phyloP scores from a whole-genome alignment of 2,888 invertebrate species.

The Galeopsomyia nigrocyanea region DNA sequence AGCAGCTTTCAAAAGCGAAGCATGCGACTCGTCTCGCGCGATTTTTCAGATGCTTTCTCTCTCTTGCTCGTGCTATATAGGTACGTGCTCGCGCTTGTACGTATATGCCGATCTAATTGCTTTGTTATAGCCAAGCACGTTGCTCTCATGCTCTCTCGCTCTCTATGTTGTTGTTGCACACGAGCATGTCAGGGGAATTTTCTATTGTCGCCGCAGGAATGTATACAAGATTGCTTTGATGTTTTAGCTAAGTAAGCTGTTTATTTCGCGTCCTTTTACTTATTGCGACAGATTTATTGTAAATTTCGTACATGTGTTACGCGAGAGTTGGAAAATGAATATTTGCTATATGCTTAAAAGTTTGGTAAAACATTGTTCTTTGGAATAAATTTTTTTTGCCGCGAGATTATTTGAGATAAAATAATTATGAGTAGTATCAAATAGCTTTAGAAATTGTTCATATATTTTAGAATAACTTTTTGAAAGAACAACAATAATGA shows the following conservation, averaged over 20 bases:
- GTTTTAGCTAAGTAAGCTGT: background rate
- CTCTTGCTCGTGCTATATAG: background rate
- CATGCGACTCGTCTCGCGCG: constrained; percentile 34
- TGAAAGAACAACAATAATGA: too few relatives aligned
- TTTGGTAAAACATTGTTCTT: too few relatives aligned
- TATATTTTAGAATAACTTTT: too few relatives aligned
- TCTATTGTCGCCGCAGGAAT: background rate
- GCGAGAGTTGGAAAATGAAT: too few relatives aligned
- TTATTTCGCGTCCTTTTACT: background rate
- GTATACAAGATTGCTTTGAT: constrained; percentile 21
- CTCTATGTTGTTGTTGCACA: background rate
- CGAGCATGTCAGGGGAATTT: constrained; percentile 21
- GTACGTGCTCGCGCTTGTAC: constrained; percentile 28
- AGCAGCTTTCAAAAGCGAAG: constrained; percentile 54
- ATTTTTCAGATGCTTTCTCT: constrained; percentile 42
- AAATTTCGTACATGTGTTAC: background rate
- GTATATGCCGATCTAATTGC: constrained; percentile 46
- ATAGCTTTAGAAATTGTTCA: too few relatives aligned
- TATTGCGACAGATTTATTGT: background rate
- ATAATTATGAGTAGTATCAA: too few relatives aligned
- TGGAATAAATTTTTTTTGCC: too few relatives aligned
- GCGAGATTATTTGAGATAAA: too few relatives aligned
- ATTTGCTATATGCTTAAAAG: too few relatives aligned
- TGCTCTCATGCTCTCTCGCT: background rate
- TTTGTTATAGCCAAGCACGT: constrained; percentile 34